Percentiles rank a stretch among this genome's conserved stretches.
phyloP scores from a whole-genome alignment of 2,797 vertebrate species.

The Adrianichthys oophorus region DNA sequence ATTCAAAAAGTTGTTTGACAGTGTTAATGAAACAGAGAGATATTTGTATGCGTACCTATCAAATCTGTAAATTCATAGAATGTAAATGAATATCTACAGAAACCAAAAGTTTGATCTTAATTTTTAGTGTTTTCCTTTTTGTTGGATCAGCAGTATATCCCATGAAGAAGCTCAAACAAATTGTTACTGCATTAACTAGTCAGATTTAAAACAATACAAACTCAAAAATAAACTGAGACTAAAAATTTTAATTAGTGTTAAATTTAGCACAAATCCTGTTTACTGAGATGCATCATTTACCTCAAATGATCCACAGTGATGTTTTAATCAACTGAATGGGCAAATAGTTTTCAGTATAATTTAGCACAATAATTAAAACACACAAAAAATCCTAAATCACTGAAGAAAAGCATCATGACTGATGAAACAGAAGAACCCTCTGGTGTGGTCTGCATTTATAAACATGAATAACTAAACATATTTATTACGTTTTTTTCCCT shows the following conservation, averaged over 20 bases:
- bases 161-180: no score
- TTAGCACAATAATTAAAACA: not conserved
- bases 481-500: conserved; percentile 19
- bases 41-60: no score
- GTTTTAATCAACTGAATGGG: not conserved
- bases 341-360: not conserved
- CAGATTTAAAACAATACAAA: no score
- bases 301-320: conserved; percentile 1
- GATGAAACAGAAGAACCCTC: conserved; percentile 25
- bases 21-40: no score
- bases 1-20: not conserved
- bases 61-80: no score
- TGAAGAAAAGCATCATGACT: not conserved
- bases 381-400: not conserved
- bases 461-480: conserved; percentile 16
- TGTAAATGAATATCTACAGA: no score
- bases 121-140: no score
- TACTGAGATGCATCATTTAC: not conserved
- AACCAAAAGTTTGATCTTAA: no score
- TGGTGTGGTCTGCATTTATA: conserved; percentile 15
- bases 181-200: no score
- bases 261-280: not conserved
- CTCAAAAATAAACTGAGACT: no score
- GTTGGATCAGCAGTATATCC: no score
- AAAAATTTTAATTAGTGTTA: no score